Conservation (phyloP, 1,140 invertebrate species). For the Drosophila neocordata region DNA sequence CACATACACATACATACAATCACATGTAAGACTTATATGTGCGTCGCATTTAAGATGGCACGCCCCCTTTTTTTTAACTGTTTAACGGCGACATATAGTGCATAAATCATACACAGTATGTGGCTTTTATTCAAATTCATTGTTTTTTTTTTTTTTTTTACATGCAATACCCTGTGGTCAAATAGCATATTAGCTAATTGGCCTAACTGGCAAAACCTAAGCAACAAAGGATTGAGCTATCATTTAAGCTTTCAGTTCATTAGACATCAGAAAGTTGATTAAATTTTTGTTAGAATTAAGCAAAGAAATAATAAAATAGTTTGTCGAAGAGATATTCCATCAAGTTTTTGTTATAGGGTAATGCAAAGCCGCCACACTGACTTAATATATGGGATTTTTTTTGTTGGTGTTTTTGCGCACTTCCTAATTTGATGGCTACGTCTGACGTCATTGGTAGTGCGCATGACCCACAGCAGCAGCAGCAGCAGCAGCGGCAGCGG, state of each 20-base stretch:
- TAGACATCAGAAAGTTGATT: no score
- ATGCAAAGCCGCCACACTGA: background rate
- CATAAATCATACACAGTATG: conserved; percentile 58
- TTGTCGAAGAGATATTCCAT: background rate
- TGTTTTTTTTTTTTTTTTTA: conserved; percentile 27
- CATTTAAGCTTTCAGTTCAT: no score
- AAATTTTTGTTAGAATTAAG: no score
- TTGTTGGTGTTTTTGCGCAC: conserved; percentile 64
- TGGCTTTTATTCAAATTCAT: conserved; percentile 56
- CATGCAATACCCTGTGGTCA: background rate
- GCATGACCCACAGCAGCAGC: conserved; percentile 65
- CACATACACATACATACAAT: background rate
- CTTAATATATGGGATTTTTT: conserved; percentile 30
- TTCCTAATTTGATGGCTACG: conserved; percentile 71
- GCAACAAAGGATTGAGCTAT: no score
- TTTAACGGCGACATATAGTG: conserved; percentile 33
- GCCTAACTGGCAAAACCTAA: no score
- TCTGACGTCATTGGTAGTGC: conserved; percentile 74
- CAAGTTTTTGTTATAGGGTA: background rate
- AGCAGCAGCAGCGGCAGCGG: conserved; percentile 33
- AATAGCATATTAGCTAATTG: no score
- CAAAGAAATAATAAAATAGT: no score
- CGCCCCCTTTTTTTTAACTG: conserved; percentile 42
- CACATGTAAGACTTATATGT: no score
- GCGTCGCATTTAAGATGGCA: conserved; percentile 30